A percentile compares a stretch with the other conserved stretches of the same genome.
These are phyloP conservation scores for Tipula helvola DNA, from an alignment of 2,888 invertebrate genomes.

Conservation along the genomic window DNA sequence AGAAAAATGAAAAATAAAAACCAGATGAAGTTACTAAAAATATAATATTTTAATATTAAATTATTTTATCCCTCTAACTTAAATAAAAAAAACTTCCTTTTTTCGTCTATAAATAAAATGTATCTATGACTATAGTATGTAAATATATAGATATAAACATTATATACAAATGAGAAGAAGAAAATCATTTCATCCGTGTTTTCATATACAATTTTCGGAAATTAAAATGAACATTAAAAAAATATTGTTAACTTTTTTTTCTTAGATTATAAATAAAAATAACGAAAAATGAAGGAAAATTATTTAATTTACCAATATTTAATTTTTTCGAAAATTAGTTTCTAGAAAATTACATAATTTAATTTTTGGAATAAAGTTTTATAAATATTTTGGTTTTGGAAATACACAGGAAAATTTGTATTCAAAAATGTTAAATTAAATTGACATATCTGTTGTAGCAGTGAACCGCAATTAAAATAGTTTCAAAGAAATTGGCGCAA, in stretches of 20 bases:
- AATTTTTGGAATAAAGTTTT: not conserved
- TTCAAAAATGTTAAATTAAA: not conserved
- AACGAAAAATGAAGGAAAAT: not conserved
- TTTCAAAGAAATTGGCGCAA: no score
- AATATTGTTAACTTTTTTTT: not conserved
- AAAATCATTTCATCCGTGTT: not conserved
- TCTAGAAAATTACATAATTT: not conserved
- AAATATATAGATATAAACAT: not conserved
- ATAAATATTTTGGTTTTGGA: not conserved
- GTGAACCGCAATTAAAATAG: no score
- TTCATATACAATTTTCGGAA: not conserved
- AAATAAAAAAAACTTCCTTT: not conserved
- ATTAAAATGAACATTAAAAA: not conserved
- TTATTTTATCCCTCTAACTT: not conserved
- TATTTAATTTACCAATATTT: not conserved
- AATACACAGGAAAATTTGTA: not conserved
- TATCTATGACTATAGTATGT: not conserved
- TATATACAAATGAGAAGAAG: not conserved
- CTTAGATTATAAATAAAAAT: not conserved
- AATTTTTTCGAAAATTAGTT: not conserved
- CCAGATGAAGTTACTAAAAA: constrained; percentile 4
- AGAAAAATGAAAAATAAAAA: not conserved
- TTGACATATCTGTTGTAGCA: no score
- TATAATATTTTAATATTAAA: not conserved
- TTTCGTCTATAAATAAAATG: not conserved